A percentile compares a stretch with the other conserved stretches of the same genome.
Conservation (phyloP, 2,888 invertebrate species). For the Macaria liturata region DNA sequence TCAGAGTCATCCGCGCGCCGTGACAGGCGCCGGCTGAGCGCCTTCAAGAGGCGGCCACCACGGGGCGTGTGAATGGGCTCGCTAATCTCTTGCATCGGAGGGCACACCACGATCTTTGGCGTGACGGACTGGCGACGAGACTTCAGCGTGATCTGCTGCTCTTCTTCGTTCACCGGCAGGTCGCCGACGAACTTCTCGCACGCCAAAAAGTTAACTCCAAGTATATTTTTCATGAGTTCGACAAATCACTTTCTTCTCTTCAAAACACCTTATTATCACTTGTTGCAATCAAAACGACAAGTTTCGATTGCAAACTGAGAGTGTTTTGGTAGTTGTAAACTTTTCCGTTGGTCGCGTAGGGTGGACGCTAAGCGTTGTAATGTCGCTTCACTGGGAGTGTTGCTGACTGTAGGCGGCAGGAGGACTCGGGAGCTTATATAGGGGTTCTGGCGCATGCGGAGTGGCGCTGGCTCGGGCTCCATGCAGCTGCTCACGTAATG, state of each 20-base stretch:
- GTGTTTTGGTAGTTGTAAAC: slow-evolving; percentile 53
- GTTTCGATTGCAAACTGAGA: slow-evolving; percentile 33
- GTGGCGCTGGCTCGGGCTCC: slow-evolving; percentile 31
- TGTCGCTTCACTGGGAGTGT: slow-evolving; percentile 54
- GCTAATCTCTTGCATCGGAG: slow-evolving; percentile 78
- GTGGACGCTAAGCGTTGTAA: slow-evolving; percentile 40
- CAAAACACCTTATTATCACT: slow-evolving; percentile 34
- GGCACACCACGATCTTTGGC: slow-evolving; percentile 77
- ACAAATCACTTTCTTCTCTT: slow-evolving; percentile 41
- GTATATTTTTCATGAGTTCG: slow-evolving; percentile 71
- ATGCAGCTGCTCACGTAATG: slow-evolving; percentile 52
- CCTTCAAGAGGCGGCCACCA: slow-evolving; percentile 86
- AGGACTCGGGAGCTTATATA: slow-evolving; percentile 53
- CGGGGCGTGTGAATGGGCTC: slow-evolving; percentile 82
- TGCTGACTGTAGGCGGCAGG: slow-evolving; percentile 58
- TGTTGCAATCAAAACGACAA: slow-evolving; percentile 29
- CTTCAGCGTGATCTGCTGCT: slow-evolving; percentile 51
- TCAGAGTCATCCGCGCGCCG: slow-evolving; percentile 74
- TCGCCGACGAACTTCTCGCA: slow-evolving; percentile 65
- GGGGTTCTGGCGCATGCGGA: slow-evolving; percentile 62
- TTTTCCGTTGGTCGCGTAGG: slow-evolving; percentile 56
- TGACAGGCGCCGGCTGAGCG: slow-evolving; percentile 85
- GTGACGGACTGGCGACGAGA: slow-evolving; percentile 60
- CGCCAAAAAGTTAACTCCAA: slow-evolving; percentile 58
- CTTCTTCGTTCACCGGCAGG: slow-evolving; percentile 55